Base-by-base conservation (phyloP, 2,797 vertebrate genomes). In the Sebastes kiyomatsui region DNA sequence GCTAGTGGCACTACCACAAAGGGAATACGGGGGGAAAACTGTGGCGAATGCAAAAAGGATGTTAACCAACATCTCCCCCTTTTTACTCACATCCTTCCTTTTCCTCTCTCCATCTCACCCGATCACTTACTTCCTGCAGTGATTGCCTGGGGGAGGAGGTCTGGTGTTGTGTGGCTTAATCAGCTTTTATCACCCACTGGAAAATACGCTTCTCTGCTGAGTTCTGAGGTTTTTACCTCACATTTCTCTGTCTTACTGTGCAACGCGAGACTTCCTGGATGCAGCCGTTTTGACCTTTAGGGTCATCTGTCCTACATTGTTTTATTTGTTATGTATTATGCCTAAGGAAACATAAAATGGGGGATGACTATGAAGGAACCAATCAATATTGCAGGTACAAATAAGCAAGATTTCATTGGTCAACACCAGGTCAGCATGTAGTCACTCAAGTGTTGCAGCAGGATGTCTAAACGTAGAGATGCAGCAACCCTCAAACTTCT, bases 41-140 rank as follows among this genome's bases (percentile, higher is more conserved):
- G 84, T 88, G 4, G 2, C 77, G 87, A 81, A 83, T 77, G 82
- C 81, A 85, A 66, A 87, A 91, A 84, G 75, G 81, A 90, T 85
- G 82, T 74, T 42, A 58, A 77, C 76, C 5, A 86, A 80, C 85
- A 84, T 87, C 77, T 73, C 20, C 56, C 68, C 54, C 30, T 27
- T 25, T 71, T 77, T 88, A 64, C 28, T 7, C 79, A 67, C 78
- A 81, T 81, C 72, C 80, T 90, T 90, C 86, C 79, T 68, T 84
- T 88, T 75, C 72, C 83, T 86, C 77, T 74, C 58, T 77, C 72
- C 49, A 42, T 58, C 79, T 85, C 83, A 83, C 76, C 71, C 28
- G 61, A 84, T 87, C 84, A 60, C 79, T 65, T 56, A 67, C 75
- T 87, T 90, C 86, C 87, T 92, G 81, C 64, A 85, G 82, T 55